Evolutionary conservation across 1,140 invertebrate genomes (phyloP).

Genomic region (Pararge aegeria): DNA sequence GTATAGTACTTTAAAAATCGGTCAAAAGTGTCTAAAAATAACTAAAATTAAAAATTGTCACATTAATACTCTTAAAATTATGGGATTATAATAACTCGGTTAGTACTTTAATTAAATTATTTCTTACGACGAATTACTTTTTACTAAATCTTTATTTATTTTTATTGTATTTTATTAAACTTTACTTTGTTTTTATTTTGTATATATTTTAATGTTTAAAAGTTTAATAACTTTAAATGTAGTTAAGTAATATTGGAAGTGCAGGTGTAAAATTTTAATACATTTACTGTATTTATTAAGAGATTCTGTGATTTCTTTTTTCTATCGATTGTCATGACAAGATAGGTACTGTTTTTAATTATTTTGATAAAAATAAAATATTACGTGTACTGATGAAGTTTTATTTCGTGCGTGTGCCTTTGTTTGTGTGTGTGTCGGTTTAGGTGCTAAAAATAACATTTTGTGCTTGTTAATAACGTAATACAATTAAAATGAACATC

Average conservation of each 20-base stretch:
- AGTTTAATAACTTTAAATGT: too few relatives aligned
- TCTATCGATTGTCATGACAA: conserved; percentile 29
- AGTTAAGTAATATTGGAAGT: too few relatives aligned
- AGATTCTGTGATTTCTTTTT: conserved; percentile 26
- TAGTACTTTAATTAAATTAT: too few relatives aligned
- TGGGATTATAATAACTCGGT: too few relatives aligned
- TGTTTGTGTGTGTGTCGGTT: neutral
- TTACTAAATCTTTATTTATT: too few relatives aligned
- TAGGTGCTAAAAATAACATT: conserved; percentile 19
- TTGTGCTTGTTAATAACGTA: neutral
- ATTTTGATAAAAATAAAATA: conserved; percentile 25
- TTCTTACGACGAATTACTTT: too few relatives aligned
- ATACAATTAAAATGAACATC: neutral
- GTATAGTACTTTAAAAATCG: too few relatives aligned
- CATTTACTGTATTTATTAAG: neutral
- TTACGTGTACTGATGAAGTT: conserved; percentile 13
- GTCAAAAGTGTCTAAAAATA: too few relatives aligned
- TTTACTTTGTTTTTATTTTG: neutral
- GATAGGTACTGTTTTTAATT: conserved; percentile 29
- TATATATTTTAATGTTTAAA: neutral
- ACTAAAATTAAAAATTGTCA: too few relatives aligned
- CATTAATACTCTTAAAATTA: too few relatives aligned
- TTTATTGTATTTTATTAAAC: too few relatives aligned
- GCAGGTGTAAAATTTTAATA: too few relatives aligned
- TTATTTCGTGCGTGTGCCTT: conserved; percentile 10